phyloP scores from a whole-genome alignment of 2,113 vertebrate species.

The Rissa tridactyla region DNA sequence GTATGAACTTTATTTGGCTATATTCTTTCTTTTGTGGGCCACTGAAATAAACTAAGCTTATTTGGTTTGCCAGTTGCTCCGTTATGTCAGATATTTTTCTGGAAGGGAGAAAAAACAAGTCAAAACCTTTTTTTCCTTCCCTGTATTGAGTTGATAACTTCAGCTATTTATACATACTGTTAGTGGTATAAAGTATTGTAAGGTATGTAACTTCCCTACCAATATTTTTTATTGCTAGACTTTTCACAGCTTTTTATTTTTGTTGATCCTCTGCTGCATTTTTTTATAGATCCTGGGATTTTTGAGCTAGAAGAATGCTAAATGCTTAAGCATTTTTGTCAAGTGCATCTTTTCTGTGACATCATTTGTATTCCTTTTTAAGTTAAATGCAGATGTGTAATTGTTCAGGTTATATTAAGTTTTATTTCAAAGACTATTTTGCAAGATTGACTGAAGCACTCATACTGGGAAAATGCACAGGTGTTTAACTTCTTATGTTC shows the following conservation, averaged over 20 bases:
- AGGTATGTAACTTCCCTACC: not conserved
- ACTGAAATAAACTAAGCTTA: not conserved
- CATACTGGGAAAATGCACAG: not conserved
- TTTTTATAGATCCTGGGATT: not conserved
- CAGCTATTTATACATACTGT: not conserved
- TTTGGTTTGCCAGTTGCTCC: not conserved
- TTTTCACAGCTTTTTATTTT: not conserved
- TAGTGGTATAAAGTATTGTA: not conserved
- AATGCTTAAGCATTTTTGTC: not conserved
- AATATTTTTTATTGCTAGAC: not conserved
- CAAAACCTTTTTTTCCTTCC: not conserved
- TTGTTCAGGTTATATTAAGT: not conserved
- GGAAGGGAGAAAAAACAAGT: not conserved
- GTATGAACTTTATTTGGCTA: not conserved
- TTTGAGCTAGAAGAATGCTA: not conserved
- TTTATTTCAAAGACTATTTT: not conserved
- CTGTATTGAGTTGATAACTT: not conserved
- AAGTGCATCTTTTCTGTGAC: not conserved
- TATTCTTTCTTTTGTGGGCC: not conserved
- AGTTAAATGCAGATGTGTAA: not conserved
- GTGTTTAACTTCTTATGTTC: not conserved
- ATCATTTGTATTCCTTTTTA: not conserved
- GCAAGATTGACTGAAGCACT: not conserved
- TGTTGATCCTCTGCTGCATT: not conserved
- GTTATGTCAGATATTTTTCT: not conserved